Percentiles rank a stretch among this genome's conserved stretches.
Conservation (phyloP, 2,113 vertebrate species). For the Hemiscyllium ocellatum region DNA sequence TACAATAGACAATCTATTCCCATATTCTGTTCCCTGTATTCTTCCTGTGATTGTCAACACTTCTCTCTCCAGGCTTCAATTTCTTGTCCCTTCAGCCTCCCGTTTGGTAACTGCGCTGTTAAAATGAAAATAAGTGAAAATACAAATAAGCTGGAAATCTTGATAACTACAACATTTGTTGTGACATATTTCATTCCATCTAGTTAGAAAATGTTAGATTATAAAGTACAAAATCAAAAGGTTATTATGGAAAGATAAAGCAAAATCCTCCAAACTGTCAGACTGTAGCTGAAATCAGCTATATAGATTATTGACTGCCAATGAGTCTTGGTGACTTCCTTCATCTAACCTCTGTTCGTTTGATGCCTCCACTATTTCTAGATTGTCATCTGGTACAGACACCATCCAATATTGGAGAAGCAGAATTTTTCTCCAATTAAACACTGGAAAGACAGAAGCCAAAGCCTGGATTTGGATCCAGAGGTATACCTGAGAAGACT, state of each 20-base stretch:
- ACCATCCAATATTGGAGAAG: no score
- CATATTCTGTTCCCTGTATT: neutral
- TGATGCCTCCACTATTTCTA: no score
- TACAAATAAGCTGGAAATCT: neutral
- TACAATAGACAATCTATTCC: neutral
- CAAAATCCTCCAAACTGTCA: neutral
- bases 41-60: neutral
- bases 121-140: neutral
- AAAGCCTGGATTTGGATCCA: no score
- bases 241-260: no score
- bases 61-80: neutral
- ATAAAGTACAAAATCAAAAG: no score
- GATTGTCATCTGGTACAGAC: no score
- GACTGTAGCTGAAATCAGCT: neutral
- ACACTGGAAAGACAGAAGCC: no score
- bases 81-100: neutral
- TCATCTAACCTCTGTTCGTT: no score
- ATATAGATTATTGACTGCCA: neutral
- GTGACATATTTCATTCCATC: neutral
- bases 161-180: neutral
- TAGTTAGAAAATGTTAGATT: neutral
- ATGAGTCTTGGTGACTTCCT: neutral
- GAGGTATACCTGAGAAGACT: no score
- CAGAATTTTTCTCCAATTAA: no score
- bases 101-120: neutral